Base-by-base conservation (phyloP, 2,113 vertebrate genomes). In the Oryzias celebensis region DNA sequence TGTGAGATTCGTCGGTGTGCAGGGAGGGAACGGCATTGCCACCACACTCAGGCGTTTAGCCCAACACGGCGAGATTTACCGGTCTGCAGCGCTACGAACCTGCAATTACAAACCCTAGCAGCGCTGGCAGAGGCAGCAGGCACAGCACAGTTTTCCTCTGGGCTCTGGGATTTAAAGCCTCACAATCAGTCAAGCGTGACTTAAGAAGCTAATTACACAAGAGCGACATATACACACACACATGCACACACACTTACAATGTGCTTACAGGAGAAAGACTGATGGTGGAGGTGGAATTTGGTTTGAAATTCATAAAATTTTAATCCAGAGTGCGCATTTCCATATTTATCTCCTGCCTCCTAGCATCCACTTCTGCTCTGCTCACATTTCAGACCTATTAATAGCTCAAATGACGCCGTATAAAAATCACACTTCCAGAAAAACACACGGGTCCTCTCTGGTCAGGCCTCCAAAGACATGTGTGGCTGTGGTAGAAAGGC, bases 291-390 rank as follows among this genome's bases (percentile, higher is more conserved):
- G 82, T 83, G 76, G 82, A 87, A 85, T 86, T 86, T 77, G 76
- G 78, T 85, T 89, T 88, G 81, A 85, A 87, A 89, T 87, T 87
- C 85, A 88, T 88, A 77, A 85, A 77, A 85, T 80, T 89, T 88
- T 87, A 87, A 89, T 88, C 87, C 73, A 54, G 73, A 72, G 62
- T 69, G 57, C 78, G 71, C 60, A 89, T 91, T 85, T 88, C 83
- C 83, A 88, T 88, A 86, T 90, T 87, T 89, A 84, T 89, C 78
- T 73, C 70, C 57, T 62, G 23, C 60, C 83, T 85, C 31, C 53
- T 48, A 85, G 80, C 82, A 78, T 80, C 67, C 79, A 77, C 83
- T 80, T 70, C 66, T 54, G 68, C 52, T 52, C 61, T 71, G 75
- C 82, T 81, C 85, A 76, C 58, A 75, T 80, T 83, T 53, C 7